Evolutionary conservation across 2,888 invertebrate species (phyloP).

Genomic region (Leucania comma): DNA sequence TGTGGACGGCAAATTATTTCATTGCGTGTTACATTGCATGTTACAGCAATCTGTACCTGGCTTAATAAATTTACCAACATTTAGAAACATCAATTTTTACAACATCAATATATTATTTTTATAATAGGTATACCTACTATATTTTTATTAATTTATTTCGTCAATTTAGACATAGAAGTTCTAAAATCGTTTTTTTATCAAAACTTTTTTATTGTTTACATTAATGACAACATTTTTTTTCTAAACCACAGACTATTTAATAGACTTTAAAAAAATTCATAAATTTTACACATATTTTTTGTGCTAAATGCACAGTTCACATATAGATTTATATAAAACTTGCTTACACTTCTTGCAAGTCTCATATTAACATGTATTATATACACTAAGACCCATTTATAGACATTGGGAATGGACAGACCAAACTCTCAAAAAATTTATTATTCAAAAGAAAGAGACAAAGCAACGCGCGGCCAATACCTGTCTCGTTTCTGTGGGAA

Average conservation of each 20-base stretch:
- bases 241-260: not conserved
- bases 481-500: too few species aligned
- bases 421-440: too few species aligned
- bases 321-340: slow-evolving; percentile 1
- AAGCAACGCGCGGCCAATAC: too few species aligned
- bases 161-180: slow-evolving; percentile 10
- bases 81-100: slow-evolving; percentile 4
- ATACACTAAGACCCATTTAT: too few species aligned
- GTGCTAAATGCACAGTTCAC: not conserved
- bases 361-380: not conserved
- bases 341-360: not conserved
- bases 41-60: too few species aligned
- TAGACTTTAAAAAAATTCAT: not conserved
- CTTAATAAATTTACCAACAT: too few species aligned
- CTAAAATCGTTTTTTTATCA: slow-evolving; percentile 15
- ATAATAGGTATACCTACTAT: not conserved
- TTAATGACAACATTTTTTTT: not conserved
- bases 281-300: not conserved
- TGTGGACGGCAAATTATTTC: too few species aligned
- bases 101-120: slow-evolving; percentile 28
- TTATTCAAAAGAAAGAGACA: too few species aligned
- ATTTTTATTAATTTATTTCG: not conserved
- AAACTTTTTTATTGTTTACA: slow-evolving; percentile 8
- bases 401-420: too few species aligned
- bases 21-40: too few species aligned